Percentiles rank a stretch among this genome's conserved stretches.
These are phyloP conservation scores for Pheosia tremula DNA, from an alignment of 2,888 invertebrate genomes.

Conservation along the genomic window DNA sequence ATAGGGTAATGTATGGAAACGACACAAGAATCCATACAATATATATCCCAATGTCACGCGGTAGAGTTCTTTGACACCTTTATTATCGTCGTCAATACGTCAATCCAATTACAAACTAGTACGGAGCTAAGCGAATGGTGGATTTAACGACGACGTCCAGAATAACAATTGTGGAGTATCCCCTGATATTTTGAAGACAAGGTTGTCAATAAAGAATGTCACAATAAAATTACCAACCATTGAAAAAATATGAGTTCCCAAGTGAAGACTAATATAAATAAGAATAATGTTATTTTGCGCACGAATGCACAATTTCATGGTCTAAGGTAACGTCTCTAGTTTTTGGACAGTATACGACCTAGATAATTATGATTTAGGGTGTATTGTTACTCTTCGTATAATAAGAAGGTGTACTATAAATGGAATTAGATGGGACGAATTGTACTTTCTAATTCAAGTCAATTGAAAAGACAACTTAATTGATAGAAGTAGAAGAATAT, in stretches of 20 bases:
- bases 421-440: too few relatives aligned
- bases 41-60: conserved; percentile 37
- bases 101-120: conserved; percentile 41
- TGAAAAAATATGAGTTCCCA: background rate
- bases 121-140: conserved; percentile 22
- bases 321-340: background rate
- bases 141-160: background rate
- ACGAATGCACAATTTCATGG: background rate
- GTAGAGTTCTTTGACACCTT: conserved; percentile 44
- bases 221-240: background rate
- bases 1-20: background rate
- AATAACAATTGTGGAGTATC: background rate
- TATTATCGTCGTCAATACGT: conserved; percentile 27
- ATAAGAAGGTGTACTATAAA: too few relatives aligned
- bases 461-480: too few relatives aligned
- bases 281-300: background rate
- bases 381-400: too few relatives aligned
- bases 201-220: background rate
- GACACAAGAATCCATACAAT: conserved; percentile 29
- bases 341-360: background rate
- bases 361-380: background rate
- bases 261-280: background rate
- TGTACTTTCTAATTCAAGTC: too few relatives aligned
- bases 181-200: too few relatives aligned
- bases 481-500: too few relatives aligned